phyloP scores from a whole-genome alignment of 1,140 invertebrate genomes.

The Cheumatopsyche charites region DNA sequence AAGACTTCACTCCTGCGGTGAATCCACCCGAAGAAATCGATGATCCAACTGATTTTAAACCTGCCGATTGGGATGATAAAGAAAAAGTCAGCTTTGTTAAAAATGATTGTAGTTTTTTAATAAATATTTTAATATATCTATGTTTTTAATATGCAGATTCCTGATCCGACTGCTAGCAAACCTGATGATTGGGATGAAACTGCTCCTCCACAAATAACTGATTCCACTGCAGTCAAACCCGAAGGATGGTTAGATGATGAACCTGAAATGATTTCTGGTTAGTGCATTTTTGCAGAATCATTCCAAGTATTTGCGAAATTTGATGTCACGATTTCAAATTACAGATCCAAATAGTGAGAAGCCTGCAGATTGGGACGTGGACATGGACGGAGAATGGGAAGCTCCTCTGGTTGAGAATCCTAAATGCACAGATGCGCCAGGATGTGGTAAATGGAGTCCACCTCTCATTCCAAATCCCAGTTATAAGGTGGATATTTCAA shows the following conservation, averaged over 20 bases:
- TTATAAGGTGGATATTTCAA: constrained; percentile 68
- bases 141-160: constrained; percentile 63
- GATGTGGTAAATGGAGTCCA: constrained; percentile 91
- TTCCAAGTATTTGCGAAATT: too few species aligned
- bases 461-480: constrained; percentile 88
- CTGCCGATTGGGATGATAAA: constrained; percentile 95
- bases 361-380: constrained; percentile 95
- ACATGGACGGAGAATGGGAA: constrained; percentile 99
- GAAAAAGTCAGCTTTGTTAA: constrained; percentile 70
- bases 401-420: constrained; percentile 92
- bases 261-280: constrained; percentile 77
- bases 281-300: not conserved
- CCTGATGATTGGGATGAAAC: constrained; percentile 96
- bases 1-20: constrained; percentile 91
- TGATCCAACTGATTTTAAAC: constrained; percentile 89
- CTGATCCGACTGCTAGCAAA: constrained; percentile 85
- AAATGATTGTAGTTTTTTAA: not conserved
- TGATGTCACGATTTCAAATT: not conserved
- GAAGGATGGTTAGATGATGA: constrained; percentile 95
- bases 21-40: constrained; percentile 96
- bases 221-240: constrained; percentile 87
- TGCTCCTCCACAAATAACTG: constrained; percentile 87
- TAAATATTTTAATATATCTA: constrained; percentile 8
- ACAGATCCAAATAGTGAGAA: constrained; percentile 83
- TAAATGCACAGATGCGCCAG: constrained; percentile 79